A percentile compares a stretch with the other conserved stretches of the same genome.
Evolutionary conservation across 2,797 vertebrate genomes (phyloP).

Genomic region (Anguilla megastoma): DNA sequence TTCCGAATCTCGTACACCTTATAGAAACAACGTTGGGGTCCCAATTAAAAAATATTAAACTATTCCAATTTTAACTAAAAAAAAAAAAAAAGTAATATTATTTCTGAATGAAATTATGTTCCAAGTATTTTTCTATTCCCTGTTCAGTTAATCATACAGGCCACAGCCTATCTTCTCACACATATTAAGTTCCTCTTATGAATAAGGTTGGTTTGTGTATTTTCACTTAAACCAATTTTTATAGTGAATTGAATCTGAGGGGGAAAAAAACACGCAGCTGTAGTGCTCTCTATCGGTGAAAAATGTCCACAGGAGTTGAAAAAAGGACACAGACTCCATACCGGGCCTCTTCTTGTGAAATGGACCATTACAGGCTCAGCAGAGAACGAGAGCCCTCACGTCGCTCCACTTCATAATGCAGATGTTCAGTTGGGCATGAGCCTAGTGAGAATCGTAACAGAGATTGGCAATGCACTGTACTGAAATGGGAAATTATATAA

Average conservation of each 20-base stretch:
- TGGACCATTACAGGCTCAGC: background rate
- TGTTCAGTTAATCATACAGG: background rate
- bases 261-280: background rate
- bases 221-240: background rate
- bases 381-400: too few relatives aligned
- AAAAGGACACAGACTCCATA: background rate
- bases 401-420: background rate
- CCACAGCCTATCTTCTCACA: background rate
- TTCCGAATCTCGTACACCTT: background rate
- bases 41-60: background rate
- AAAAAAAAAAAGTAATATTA: background rate
- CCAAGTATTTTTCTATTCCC: background rate
- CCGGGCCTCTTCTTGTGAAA: background rate
- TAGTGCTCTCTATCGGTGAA: background rate
- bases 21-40: background rate
- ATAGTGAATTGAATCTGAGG: background rate
- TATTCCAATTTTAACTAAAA: background rate
- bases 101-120: background rate
- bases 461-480: background rate
- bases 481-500: background rate
- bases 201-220: background rate
- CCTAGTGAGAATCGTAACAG: background rate
- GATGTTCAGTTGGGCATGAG: background rate
- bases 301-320: background rate
- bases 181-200: background rate